Conservation (phyloP, 2,797 vertebrate species). For the Paramormyrops hopkinsi region DNA sequence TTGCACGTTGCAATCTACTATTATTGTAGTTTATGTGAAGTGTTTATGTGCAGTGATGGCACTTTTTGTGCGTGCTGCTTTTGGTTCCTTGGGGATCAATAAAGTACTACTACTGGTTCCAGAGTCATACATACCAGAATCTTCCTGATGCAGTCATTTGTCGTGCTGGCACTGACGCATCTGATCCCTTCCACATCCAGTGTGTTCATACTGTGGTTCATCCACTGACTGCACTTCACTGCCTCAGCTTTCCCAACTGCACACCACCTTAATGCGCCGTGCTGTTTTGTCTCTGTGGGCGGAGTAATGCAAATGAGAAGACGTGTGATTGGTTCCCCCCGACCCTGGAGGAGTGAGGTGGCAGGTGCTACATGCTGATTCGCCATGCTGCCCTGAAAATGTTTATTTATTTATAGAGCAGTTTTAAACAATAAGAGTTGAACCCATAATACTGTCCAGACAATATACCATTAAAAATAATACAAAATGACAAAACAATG, state of each 20-base stretch:
- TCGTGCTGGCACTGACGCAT: not conserved
- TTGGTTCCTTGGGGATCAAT: not conserved
- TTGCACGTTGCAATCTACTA: not conserved
- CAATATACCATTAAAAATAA: too few species aligned
- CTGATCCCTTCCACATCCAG: not conserved
- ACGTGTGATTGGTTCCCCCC: not conserved
- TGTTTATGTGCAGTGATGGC: too few species aligned
- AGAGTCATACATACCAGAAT: not conserved
- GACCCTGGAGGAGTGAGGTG: not conserved
- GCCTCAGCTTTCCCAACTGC: not conserved
- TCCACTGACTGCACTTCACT: not conserved
- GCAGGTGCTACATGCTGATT: not conserved
- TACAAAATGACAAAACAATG: too few species aligned
- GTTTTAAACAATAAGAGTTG: not conserved
- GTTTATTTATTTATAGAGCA: not conserved
- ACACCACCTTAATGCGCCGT: not conserved
- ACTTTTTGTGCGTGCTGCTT: too few species aligned
- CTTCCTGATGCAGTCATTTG: not conserved
- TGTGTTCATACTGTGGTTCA: not conserved
- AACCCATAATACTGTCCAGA: not conserved
- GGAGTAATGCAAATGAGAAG: not conserved
- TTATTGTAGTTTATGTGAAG: too few species aligned
- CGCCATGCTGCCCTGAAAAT: not conserved
- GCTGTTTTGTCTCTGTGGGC: not conserved
- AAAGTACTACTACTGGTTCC: not conserved